Evolutionary conservation across 1,140 invertebrate species (phyloP).

Genomic region (Aricia agestis): DNA sequence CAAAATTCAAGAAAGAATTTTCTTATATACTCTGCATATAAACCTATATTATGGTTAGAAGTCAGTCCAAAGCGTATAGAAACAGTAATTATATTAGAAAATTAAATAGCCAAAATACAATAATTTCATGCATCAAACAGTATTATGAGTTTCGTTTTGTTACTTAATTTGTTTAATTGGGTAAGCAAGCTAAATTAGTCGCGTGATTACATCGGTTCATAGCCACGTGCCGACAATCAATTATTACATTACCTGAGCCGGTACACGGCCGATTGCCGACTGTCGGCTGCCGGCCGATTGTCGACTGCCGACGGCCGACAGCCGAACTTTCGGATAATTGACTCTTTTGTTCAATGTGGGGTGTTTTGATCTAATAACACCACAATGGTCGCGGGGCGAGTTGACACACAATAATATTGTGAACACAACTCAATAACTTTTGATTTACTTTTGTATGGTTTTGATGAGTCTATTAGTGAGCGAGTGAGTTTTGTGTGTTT

Average conservation of each 20-base stretch:
- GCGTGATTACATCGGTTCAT: neutral
- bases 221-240: neutral
- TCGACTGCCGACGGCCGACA: no score
- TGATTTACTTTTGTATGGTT: neutral
- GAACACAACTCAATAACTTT: neutral
- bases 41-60: no score
- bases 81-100: no score
- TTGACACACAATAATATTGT: neutral
- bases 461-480: no score
- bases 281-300: neutral
- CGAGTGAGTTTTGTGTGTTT: no score
- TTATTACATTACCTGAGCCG: neutral
- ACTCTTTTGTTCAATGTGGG: neutral
- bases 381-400: neutral
- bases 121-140: no score
- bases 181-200: neutral
- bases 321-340: neutral
- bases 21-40: no score
- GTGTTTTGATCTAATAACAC: neutral
- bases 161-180: neutral
- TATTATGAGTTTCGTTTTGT: neutral
- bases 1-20: no score
- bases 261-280: no score
- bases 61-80: no score
- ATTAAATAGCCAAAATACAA: no score